These are phyloP conservation scores for Pempheris klunzingeri DNA, from an alignment of 2,797 vertebrate species.

Conservation along the genomic window DNA sequence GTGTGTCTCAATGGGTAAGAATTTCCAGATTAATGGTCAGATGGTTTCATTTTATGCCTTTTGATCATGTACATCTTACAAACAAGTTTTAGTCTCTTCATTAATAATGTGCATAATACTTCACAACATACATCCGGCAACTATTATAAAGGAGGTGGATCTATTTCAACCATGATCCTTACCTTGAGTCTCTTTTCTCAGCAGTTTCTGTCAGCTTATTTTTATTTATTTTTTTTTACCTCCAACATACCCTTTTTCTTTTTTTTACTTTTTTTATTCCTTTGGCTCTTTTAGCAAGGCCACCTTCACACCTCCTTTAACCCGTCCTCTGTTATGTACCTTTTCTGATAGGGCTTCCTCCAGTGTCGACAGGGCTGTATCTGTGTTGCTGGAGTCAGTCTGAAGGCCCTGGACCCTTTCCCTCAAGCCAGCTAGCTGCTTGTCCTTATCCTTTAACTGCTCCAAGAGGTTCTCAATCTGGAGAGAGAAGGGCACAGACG, in stretches of 20 bases:
- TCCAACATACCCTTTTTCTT: background rate
- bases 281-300: background rate
- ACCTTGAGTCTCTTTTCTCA: background rate
- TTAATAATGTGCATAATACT: constrained; percentile 4
- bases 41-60: constrained; percentile 44
- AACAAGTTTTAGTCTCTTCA: constrained; percentile 31
- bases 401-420: constrained; percentile 96
- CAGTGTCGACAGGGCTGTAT: constrained; percentile 93
- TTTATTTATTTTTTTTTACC: too few species aligned
- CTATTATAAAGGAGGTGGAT: background rate
- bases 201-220: background rate
- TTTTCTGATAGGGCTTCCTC: constrained; percentile 98
- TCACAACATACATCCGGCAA: constrained; percentile 2
- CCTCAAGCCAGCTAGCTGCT: constrained; percentile 94
- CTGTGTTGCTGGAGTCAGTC: constrained; percentile 97
- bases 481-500: constrained; percentile 45
- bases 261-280: background rate
- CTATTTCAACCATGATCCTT: background rate
- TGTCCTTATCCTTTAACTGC: constrained; percentile 97
- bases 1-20: constrained; percentile 33
- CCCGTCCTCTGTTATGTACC: constrained; percentile 79
- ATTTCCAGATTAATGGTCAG: constrained; percentile 24
- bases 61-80: constrained; percentile 38
- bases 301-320: background rate
- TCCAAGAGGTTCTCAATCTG: constrained; percentile 94